Conservation (phyloP, 1,140 invertebrate genomes). For the Heliothis subflexa region DNA sequence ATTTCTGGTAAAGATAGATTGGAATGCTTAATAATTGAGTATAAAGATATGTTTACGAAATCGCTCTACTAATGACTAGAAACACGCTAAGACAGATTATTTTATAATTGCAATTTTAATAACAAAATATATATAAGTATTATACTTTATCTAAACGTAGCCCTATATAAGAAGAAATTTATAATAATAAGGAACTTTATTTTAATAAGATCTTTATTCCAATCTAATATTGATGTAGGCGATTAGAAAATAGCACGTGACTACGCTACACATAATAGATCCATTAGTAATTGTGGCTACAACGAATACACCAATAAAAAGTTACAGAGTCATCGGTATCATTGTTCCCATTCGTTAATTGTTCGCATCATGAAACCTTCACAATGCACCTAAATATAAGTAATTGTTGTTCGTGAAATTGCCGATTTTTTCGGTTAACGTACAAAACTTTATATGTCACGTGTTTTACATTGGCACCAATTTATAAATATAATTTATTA, state of each 20-base stretch:
- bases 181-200: slow-evolving; percentile 52
- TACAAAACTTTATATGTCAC: slow-evolving; percentile 25
- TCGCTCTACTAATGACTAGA: slow-evolving; percentile 65
- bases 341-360: slow-evolving; percentile 69
- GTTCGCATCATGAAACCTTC: slow-evolving; percentile 47
- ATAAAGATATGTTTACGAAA: slow-evolving; percentile 74
- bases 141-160: slow-evolving; percentile 33
- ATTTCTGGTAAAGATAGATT: slow-evolving; percentile 62
- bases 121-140: slow-evolving; percentile 44
- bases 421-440: slow-evolving; percentile 51
- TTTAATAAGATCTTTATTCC: slow-evolving; percentile 40
- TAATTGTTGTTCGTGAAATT: slow-evolving; percentile 36
- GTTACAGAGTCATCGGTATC: slow-evolving; percentile 51
- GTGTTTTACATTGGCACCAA: slow-evolving; percentile 63
- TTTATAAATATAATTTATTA: slow-evolving; percentile 39
- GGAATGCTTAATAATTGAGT: slow-evolving; percentile 80
- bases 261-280: slow-evolving; percentile 31
- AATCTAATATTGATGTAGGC: slow-evolving; percentile 37
- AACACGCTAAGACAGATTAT: slow-evolving; percentile 51
- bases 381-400: slow-evolving; percentile 33
- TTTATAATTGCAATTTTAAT: slow-evolving; percentile 45
- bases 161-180: slow-evolving; percentile 42
- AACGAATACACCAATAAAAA: slow-evolving; percentile 28
- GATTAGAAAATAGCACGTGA: slow-evolving; percentile 33
- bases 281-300: slow-evolving; percentile 32